A percentile compares a stretch with the other conserved stretches of the same genome.
These are phyloP conservation scores for Calephelis virginiensis DNA, from an alignment of 1,140 invertebrate genomes.

Conservation along the genomic window DNA sequence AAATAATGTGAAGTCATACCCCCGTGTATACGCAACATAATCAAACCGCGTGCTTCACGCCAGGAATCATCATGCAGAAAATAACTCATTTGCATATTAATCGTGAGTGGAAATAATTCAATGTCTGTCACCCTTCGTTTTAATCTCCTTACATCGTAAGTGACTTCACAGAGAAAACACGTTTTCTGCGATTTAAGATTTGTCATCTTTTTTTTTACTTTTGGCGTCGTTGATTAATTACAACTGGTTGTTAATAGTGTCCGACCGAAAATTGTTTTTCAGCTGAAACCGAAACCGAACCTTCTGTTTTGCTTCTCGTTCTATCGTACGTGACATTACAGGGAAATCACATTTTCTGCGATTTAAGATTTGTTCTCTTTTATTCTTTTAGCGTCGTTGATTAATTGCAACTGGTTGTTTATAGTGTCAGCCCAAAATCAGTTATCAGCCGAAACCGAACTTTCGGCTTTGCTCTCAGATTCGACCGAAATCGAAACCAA, in stretches of 20 bases:
- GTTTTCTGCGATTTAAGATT: neutral
- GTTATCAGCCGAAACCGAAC: too few relatives aligned
- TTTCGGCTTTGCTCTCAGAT: too few relatives aligned
- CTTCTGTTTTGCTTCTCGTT: neutral
- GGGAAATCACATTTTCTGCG: neutral
- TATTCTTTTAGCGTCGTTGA: slow-evolving; percentile 8
- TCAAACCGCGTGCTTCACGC: neutral
- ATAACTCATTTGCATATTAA: slow-evolving; percentile 19
- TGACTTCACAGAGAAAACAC: neutral
- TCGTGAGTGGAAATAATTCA: slow-evolving; percentile 15
- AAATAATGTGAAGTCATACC: too few relatives aligned
- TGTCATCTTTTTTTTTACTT: neutral
- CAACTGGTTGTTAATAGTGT: slow-evolving; percentile 1
- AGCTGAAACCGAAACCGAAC: too few relatives aligned
- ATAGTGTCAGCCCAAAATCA: neutral
- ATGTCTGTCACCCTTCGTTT: slow-evolving; percentile 14
- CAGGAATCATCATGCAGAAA: slow-evolving; percentile 11
- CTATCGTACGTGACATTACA: neutral
- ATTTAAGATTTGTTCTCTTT: neutral
- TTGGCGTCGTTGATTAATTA: slow-evolving; percentile 8
- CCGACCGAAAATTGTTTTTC: neutral
- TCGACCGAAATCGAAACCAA: too few relatives aligned
- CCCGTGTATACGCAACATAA: neutral
- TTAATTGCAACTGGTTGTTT: slow-evolving; percentile 5
- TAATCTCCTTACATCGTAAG: slow-evolving; percentile 10